Evolutionary conservation across 2,113 vertebrate genomes (phyloP), one percentile per base, ranked within the genome.

Genomic region (Seriola rivoliana): DNA sequence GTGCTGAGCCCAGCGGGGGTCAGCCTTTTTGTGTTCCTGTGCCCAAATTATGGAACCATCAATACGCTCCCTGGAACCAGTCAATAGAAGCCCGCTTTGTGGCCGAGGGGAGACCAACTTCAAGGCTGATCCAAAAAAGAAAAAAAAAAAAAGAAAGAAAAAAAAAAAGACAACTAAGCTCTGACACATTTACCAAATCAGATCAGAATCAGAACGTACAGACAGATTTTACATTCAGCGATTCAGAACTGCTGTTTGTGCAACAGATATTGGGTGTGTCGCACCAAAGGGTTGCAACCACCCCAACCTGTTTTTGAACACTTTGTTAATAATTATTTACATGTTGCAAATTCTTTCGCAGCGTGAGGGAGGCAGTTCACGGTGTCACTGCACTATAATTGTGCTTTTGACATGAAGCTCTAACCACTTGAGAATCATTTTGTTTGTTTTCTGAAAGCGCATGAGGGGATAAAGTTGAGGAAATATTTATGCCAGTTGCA

Each of bases 11-110:
- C 95, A 95, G 95, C 94, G 91, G 94, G 94, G 93, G 92, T 87
- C 88, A 88, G 94, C 81, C 93, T 95, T 95, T 95, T 95, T 95
- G 94, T 95, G 93, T 94, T 95, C 92, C 93, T 92, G 92, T 95
- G 94, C 94, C 95, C 95, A 95, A 95, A 95, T 95, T 95, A 95
- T 95, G 94, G 95, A 95, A 95, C 95, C 94, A 94, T 95, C 95
- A 95, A 95, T 96, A 95, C 94, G 76, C 91, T 95, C 91, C 94
- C 94, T 94, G 92, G 93, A 96, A 94, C 92, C 93, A 93, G 93
- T 95, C 95, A 95, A 95, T 95, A 95, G 94, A 93, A 93, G 93
- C 82, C 80, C 36, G 93, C 93, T 95, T 94, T 94, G 93, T 94
- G 93, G 94, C 88, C 78, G 78, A 95, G 88, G 88, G 92, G 94